Evolutionary conservation across 2,888 invertebrate genomes (phyloP).

Genomic region (Megaustenia siamemsis): DNA sequence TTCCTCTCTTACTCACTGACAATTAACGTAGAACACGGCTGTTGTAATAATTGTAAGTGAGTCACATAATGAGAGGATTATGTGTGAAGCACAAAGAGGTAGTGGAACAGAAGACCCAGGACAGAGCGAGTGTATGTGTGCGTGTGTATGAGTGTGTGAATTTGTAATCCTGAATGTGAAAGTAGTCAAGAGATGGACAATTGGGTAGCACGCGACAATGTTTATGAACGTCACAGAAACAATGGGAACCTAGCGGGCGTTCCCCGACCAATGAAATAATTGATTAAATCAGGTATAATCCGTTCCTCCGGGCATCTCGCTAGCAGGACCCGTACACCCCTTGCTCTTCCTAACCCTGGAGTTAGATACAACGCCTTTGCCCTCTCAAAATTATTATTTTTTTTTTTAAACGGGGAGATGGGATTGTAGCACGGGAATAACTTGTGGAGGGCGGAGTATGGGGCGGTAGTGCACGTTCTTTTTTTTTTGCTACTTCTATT

Average conservation of each 20-base stretch:
- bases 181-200: neutral
- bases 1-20: too few relatives aligned
- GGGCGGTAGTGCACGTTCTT: too few relatives aligned
- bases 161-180: neutral
- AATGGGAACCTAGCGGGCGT: slow-evolving; percentile 2
- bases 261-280: slow-evolving; percentile 13
- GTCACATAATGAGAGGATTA: neutral
- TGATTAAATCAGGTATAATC: slow-evolving; percentile 38
- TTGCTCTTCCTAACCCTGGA: neutral
- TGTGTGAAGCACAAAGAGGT: neutral
- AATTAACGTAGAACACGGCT: neutral
- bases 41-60: neutral
- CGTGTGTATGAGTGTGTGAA: slow-evolving; percentile 18
- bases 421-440: too few relatives aligned
- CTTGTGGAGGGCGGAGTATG: too few relatives aligned
- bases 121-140: neutral
- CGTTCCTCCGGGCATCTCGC: slow-evolving; percentile 7
- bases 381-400: neutral
- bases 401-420: too few relatives aligned
- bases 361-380: slow-evolving; percentile 17
- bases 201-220: slow-evolving; percentile 28
- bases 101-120: neutral
- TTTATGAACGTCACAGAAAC: slow-evolving; percentile 33
- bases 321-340: neutral
- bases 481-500: too few relatives aligned